A percentile compares a stretch with the other conserved stretches of the same genome.
Conservation (phyloP, 1,140 invertebrate genomes). For the Drosophila rufa region DNA sequence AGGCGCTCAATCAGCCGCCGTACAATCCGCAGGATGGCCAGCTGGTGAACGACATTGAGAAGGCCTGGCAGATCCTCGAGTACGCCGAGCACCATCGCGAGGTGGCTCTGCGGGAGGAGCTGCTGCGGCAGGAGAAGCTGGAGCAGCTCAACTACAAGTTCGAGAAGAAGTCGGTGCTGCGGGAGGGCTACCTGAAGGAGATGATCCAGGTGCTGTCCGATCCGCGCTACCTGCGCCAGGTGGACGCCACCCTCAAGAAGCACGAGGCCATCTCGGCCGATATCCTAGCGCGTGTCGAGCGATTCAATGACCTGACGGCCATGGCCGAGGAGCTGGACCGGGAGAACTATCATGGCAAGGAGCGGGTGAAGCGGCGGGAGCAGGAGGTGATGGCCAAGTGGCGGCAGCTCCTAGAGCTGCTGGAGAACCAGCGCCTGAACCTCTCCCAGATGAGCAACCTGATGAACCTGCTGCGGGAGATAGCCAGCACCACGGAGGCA, state of each 20-base stretch:
- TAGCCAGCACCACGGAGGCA: slow-evolving; percentile 94
- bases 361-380: slow-evolving; percentile 92
- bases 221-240: slow-evolving; percentile 95
- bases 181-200: slow-evolving; percentile 96
- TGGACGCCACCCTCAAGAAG: slow-evolving; percentile 99
- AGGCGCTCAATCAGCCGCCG: slow-evolving; percentile 95
- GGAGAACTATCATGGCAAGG: slow-evolving; percentile 96
- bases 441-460: slow-evolving; percentile 91
- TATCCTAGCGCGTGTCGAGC: slow-evolving; percentile 96
- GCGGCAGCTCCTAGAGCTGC: slow-evolving; percentile 92
- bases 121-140: slow-evolving; percentile 96
- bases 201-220: slow-evolving; percentile 98
- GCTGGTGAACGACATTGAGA: slow-evolving; percentile 96
- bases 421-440: slow-evolving; percentile 94
- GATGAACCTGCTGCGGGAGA: slow-evolving; percentile 95
- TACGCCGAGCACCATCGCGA: slow-evolving; percentile 97
- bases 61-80: slow-evolving; percentile 96
- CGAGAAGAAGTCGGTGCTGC: slow-evolving; percentile 90
- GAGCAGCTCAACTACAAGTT: slow-evolving; percentile 98
- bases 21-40: slow-evolving; percentile 97
- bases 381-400: slow-evolving; percentile 95
- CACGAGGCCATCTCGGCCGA: slow-evolving; percentile 99
- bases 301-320: slow-evolving; percentile 96
- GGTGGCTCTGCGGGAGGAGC: slow-evolving; percentile 95
- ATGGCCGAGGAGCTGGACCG: slow-evolving; percentile 96